Conservation (phyloP, 2,888 invertebrate genomes). For the Galeruca laticollis region DNA sequence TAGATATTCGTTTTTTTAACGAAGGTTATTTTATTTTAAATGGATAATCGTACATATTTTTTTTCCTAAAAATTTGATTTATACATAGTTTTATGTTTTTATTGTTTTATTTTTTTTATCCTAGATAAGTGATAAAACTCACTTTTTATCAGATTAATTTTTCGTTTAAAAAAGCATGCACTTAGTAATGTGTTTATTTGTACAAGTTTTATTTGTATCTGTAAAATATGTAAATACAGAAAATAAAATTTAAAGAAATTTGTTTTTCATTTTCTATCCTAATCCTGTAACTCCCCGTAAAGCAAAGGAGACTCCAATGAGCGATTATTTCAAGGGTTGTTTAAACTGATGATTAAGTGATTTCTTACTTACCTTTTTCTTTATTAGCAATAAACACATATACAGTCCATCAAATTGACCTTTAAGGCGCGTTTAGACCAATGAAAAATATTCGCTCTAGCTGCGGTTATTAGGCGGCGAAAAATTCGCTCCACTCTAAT, state of each 20-base stretch:
- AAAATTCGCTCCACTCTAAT: no score
- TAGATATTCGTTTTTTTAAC: constrained; percentile 31
- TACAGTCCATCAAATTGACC: no score
- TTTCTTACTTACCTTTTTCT: neutral
- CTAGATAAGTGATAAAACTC: constrained; percentile 53
- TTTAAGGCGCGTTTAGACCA: no score
- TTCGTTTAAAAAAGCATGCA: constrained; percentile 45
- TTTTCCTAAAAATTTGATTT: constrained; percentile 5
- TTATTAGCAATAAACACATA: no score
- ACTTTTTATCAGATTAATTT: constrained; percentile 54
- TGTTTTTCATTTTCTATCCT: neutral
- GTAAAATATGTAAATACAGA: constrained; percentile 53
- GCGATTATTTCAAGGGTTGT: no score
- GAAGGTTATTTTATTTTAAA: constrained; percentile 26
- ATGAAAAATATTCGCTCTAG: no score
- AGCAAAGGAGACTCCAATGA: no score
- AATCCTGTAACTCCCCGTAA: no score
- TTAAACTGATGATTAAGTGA: no score
- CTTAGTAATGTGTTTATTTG: constrained; percentile 53
- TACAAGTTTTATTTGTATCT: constrained; percentile 56
- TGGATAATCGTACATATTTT: constrained; percentile 33
- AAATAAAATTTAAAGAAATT: neutral
- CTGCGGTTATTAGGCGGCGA: no score
- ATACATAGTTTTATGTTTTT: constrained; percentile 6
- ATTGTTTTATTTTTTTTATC: constrained; percentile 20